These are phyloP conservation scores for Cerceris rybyensis DNA, from an alignment of 2,888 invertebrate species.

Conservation along the genomic window DNA sequence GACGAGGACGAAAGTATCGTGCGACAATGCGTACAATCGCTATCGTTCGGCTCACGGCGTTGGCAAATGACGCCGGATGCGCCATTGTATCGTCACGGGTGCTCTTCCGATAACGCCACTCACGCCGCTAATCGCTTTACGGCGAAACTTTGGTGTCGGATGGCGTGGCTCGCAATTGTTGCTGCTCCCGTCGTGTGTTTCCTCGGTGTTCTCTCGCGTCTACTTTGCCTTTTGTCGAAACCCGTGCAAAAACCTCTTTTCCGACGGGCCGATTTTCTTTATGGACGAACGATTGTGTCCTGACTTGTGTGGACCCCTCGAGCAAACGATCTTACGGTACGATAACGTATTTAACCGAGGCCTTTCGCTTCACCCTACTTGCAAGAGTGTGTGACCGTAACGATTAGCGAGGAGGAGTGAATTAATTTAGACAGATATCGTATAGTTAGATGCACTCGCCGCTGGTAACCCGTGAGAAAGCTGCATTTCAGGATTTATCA, in stretches of 20 bases:
- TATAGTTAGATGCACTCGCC: slow-evolving; percentile 15
- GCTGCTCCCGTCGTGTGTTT: slow-evolving; percentile 1
- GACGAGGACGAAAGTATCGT: slow-evolving; percentile 64
- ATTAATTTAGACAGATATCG: slow-evolving; percentile 59
- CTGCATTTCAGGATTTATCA: slow-evolving; percentile 49
- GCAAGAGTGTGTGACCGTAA: slow-evolving; percentile 39
- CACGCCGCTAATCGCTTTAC: slow-evolving; percentile 64
- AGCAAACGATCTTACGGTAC: slow-evolving; percentile 37
- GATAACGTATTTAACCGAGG: too few species aligned
- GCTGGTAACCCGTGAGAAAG: slow-evolving; percentile 47
- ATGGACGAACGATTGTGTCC: slow-evolving; percentile 33
- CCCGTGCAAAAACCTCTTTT: slow-evolving; percentile 36
- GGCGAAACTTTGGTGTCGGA: slow-evolving; percentile 62
- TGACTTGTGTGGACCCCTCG: slow-evolving; percentile 30
- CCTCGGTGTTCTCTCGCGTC: not conserved
- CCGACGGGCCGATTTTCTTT: slow-evolving; percentile 9
- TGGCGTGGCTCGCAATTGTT: slow-evolving; percentile 49
- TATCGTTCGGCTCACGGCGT: slow-evolving; percentile 54
- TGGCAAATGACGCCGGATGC: slow-evolving; percentile 64
- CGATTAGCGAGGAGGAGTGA: slow-evolving; percentile 58
- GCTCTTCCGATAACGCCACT: slow-evolving; percentile 61
- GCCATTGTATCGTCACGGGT: slow-evolving; percentile 59
- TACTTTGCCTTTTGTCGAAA: slow-evolving; percentile 53
- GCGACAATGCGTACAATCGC: slow-evolving; percentile 43
- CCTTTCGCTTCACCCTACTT: slow-evolving; percentile 19